A percentile compares a stretch with the other conserved stretches of the same genome.
Conservation (phyloP, 2,113 vertebrate species). For the Esox niger region DNA sequence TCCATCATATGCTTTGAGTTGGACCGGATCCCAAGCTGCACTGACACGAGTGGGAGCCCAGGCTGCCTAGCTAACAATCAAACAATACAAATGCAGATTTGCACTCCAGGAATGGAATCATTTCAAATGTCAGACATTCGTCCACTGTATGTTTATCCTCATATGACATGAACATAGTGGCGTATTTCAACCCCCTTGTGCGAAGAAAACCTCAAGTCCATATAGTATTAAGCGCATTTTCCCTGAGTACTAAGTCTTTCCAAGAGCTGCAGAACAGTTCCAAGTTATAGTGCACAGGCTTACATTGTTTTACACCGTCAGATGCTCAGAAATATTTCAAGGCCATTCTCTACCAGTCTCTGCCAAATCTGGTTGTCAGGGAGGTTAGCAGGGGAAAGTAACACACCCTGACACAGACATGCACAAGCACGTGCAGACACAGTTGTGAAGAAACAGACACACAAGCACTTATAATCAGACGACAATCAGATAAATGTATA, state of each 20-base stretch:
- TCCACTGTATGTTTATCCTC: slow-evolving; percentile 47
- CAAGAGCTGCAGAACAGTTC: slow-evolving; percentile 55
- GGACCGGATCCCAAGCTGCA: slow-evolving; percentile 58
- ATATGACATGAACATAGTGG: slow-evolving; percentile 33
- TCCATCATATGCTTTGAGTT: slow-evolving; percentile 73
- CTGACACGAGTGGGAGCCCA: slow-evolving; percentile 63
- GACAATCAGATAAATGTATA: too few species aligned
- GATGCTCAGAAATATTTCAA: slow-evolving; percentile 55
- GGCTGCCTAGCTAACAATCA: slow-evolving; percentile 57
- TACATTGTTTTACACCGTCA: slow-evolving; percentile 61
- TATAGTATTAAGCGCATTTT: slow-evolving; percentile 51
- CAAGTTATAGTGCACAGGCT: slow-evolving; percentile 58
- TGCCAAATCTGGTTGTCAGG: slow-evolving; percentile 36
- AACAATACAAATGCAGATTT: slow-evolving; percentile 54
- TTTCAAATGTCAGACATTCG: slow-evolving; percentile 52
- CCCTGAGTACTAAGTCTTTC: slow-evolving; percentile 53
- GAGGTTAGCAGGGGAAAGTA: slow-evolving; percentile 8
- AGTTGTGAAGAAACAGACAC: background rate
- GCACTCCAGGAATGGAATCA: slow-evolving; percentile 49
- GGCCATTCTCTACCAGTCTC: slow-evolving; percentile 37
- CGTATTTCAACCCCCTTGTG: slow-evolving; percentile 49
- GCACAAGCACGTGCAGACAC: background rate
- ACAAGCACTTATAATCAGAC: too few species aligned
- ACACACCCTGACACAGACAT: background rate
- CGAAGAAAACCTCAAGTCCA: slow-evolving; percentile 54